Evolutionary conservation across 2,797 vertebrate genomes (phyloP).

Genomic region (Streptopelia turtur): DNA sequence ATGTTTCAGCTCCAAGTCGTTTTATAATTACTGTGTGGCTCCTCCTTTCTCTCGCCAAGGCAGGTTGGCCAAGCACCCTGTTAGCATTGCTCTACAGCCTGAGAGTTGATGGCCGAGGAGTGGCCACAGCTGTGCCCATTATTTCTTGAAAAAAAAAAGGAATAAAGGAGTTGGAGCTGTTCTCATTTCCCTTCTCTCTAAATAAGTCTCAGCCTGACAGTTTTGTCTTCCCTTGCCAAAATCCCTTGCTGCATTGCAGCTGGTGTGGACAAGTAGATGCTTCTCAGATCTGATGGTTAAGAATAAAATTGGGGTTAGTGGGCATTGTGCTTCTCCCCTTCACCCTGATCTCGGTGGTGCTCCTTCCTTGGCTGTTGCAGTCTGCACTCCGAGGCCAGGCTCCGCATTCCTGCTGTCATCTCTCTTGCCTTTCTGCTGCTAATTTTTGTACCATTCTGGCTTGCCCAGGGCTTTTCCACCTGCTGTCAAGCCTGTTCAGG

Average conservation of each 20-base stretch:
- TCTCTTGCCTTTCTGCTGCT: not conserved
- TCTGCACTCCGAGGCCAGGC: not conserved
- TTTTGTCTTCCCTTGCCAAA: not conserved
- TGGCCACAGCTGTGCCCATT: not conserved
- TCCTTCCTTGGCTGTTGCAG: not conserved
- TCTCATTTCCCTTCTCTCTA: constrained; percentile 17
- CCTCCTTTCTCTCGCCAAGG: not conserved
- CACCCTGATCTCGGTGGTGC: accelerated
- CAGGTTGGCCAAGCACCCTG: not conserved
- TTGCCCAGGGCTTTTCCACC: not conserved
- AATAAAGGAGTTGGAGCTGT: not conserved
- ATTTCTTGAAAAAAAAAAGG: not conserved
- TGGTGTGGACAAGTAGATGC: not conserved
- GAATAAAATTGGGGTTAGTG: not conserved
- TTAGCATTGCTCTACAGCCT: not conserved
- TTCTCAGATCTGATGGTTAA: not conserved
- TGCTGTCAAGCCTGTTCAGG: not conserved
- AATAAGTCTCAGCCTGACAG: not conserved
- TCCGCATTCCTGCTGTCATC: not conserved
- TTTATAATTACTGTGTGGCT: not conserved
- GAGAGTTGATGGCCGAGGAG: not conserved
- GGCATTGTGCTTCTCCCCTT: not conserved
- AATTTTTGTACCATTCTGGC: not conserved
- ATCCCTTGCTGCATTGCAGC: not conserved
- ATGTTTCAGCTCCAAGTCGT: not conserved